These are phyloP conservation scores for Cheilosia urbana DNA, from an alignment of 2,888 invertebrate genomes.

Conservation along the genomic window DNA sequence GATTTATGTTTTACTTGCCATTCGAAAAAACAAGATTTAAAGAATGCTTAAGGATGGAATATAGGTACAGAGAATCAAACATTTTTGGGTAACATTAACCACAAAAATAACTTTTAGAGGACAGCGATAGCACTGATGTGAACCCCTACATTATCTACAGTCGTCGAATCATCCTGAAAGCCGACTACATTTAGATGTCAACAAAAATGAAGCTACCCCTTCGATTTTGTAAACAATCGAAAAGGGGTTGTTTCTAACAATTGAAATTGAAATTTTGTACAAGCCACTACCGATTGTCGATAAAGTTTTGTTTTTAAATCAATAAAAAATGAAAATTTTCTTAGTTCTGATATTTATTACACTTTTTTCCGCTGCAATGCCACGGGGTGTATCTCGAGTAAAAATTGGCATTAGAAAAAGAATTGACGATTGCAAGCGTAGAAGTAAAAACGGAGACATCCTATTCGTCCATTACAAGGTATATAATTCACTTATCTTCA, in stretches of 20 bases:
- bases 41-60: too few relatives aligned
- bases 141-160: too few relatives aligned
- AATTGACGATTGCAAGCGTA: slow-evolving; percentile 88
- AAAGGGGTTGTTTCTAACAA: not conserved
- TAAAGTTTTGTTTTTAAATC: not conserved
- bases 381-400: slow-evolving; percentile 84
- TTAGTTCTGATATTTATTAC: slow-evolving; percentile 8
- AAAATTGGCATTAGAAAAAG: slow-evolving; percentile 94
- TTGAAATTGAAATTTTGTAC: not conserved
- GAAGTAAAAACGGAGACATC: slow-evolving; percentile 91
- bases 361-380: slow-evolving; percentile 41
- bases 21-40: too few relatives aligned
- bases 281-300: not conserved
- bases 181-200: too few relatives aligned
- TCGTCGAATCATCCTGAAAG: too few relatives aligned
- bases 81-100: too few relatives aligned
- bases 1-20: too few relatives aligned
- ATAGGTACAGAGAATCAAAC: too few relatives aligned
- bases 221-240: too few relatives aligned
- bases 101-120: too few relatives aligned
- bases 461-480: slow-evolving; percentile 94
- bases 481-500: slow-evolving; percentile 76
- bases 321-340: slow-evolving; percentile 38
- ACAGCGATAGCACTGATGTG: too few relatives aligned
- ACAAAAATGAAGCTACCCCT: too few relatives aligned